These are phyloP conservation scores for Pseudopodoces humilis DNA, from an alignment of 2,113 vertebrate species.

Conservation along the genomic window DNA sequence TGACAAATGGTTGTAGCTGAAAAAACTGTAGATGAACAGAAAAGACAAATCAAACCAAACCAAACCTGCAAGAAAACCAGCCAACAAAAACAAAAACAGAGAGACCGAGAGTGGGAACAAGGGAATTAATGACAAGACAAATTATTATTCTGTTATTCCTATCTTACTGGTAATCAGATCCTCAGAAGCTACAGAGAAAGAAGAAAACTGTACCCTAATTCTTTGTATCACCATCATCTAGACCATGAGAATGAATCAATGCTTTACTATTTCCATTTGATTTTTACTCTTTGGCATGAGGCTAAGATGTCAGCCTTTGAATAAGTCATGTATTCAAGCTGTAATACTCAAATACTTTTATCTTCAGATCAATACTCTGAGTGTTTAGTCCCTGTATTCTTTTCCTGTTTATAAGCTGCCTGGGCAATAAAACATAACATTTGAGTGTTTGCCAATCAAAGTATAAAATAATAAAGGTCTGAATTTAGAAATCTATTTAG, in stretches of 20 bases:
- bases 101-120: not conserved
- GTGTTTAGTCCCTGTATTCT: conserved; percentile 36
- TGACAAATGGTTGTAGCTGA: not conserved
- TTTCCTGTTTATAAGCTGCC: conserved; percentile 38
- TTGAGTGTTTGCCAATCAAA: conserved; percentile 62
- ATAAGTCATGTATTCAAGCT: conserved; percentile 26
- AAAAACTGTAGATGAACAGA: not conserved
- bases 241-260: not conserved
- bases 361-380: conserved; percentile 41
- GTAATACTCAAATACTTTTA: conserved; percentile 47
- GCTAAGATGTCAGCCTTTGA: not conserved
- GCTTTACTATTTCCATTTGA: not conserved
- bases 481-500: conserved; percentile 46
- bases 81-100: not conserved
- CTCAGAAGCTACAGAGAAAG: not conserved
- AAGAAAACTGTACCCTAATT: not conserved
- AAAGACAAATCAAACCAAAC: not conserved
- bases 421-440: not conserved
- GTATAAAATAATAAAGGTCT: conserved; percentile 36
- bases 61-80: not conserved
- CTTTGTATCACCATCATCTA: not conserved
- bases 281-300: conserved; percentile 17
- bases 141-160: not conserved
- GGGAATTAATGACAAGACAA: not conserved
- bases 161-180: not conserved